Conservation (phyloP, 2,113 vertebrate genomes). For the Rhynchopsitta pachyrhyncha region DNA sequence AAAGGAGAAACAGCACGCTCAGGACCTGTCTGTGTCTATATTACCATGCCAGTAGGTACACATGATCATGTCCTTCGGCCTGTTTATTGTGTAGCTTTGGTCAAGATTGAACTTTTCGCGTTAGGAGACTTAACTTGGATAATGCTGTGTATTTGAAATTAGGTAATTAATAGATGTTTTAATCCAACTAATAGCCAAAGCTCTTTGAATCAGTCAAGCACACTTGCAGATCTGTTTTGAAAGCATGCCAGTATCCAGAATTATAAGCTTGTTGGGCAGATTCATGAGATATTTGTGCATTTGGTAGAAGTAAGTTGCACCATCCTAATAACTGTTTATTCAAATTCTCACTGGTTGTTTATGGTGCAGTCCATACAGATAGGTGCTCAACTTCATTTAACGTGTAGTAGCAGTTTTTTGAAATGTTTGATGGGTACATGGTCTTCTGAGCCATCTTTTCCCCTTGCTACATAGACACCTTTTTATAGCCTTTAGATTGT, state of each 20-base stretch:
- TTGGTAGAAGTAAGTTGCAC: neutral
- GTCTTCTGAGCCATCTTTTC: neutral
- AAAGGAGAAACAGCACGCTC: neutral
- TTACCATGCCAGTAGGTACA: neutral
- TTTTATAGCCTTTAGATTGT: neutral
- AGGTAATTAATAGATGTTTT: neutral
- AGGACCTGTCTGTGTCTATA: neutral
- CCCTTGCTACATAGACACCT: neutral
- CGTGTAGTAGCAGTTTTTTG: neutral
- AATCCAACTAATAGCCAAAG: neutral
- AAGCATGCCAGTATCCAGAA: neutral
- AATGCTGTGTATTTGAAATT: neutral
- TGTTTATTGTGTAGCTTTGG: neutral
- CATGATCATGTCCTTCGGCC: neutral
- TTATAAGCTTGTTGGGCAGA: neutral
- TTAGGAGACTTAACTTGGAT: neutral
- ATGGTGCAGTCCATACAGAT: neutral
- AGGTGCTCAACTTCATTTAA: neutral
- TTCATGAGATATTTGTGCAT: neutral
- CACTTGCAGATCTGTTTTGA: neutral
- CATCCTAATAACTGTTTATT: neutral
- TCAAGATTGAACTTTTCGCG: neutral
- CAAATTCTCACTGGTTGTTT: neutral
- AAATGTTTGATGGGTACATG: neutral
- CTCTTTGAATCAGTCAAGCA: neutral